Base-by-base conservation (phyloP, 2,888 invertebrate genomes). In the Stenodera caucasica region DNA sequence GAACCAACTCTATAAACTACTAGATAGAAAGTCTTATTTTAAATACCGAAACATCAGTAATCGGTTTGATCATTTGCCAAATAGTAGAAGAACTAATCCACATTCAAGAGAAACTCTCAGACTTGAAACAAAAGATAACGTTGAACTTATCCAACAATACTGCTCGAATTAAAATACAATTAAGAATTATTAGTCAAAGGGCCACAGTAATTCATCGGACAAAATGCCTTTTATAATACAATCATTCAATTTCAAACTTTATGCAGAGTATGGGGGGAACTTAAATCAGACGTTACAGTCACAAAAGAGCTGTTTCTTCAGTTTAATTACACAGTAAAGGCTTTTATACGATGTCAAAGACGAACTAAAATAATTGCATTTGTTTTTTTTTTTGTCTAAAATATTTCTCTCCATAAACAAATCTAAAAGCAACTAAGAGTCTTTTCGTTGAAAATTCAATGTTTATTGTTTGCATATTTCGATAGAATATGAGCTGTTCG, bases 131-230 rank as follows among this genome's bases (percentile, higher is more conserved):
- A 14, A 35, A 33, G 8, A n/a, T 30, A 9, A 30, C 8, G 30
- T 8, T 5, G 30, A 30, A 6, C 2, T 5, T 30, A 8, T 30
- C 30, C 3, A 33, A 33, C n/a, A 12, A n/a, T 2, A 33, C 50
- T 32, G 57, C 54, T 51, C 58, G 56, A 62, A 62, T 62, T 62
- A 62, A 58, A 58, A 56, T 58, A 58, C 52, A 62, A 58, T 58
- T 52, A 52, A 55, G 55, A 55, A 61, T 58, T 58, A 58, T 58
- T 61, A 58, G 53, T 58, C 57, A 40, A 58, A 52, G 40, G 18
- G 12, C 3, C 7, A 45, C 21, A 15, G 56, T 45, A 53, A 61
- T 57, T 61, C 30, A 7, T 32, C 33, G 52, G 53, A 50, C 54
- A 35, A 51, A 59, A 55, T 53, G 50, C 53, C 40, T 33, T 60